These are phyloP conservation scores for Matsumurasca onukii DNA, from an alignment of 1,140 invertebrate genomes.

Conservation along the genomic window DNA sequence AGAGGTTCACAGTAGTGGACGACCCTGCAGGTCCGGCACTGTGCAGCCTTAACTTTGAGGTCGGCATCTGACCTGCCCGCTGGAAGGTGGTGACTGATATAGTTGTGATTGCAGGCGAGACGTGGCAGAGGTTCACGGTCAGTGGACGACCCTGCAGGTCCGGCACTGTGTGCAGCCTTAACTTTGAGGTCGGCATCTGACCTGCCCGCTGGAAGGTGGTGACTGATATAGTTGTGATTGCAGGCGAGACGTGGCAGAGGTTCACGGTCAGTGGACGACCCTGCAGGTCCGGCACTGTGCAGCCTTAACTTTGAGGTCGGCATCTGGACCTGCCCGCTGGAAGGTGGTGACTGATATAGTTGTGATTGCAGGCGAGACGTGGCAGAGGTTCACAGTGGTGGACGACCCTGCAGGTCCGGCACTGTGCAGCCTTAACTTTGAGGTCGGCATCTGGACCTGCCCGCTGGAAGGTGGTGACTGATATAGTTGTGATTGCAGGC, in stretches of 20 bases:
- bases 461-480: conserved; percentile 70
- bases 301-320: conserved; percentile 68
- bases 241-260: conserved; percentile 59
- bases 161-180: conserved; percentile 67
- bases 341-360: conserved; percentile 50
- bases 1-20: conserved; percentile 75
- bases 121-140: conserved; percentile 74
- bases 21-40: conserved; percentile 69
- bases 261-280: conserved; percentile 77
- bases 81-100: conserved; percentile 57
- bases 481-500: too few relatives aligned
- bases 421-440: conserved; percentile 65
- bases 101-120: conserved; percentile 28
- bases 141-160: conserved; percentile 72
- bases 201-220: conserved; percentile 71
- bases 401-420: conserved; percentile 69
- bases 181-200: conserved; percentile 71
- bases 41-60: conserved; percentile 68
- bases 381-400: conserved; percentile 72
- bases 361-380: conserved; percentile 49
- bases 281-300: conserved; percentile 69
- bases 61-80: conserved; percentile 76
- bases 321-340: conserved; percentile 76
- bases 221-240: neutral
- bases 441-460: conserved; percentile 75